Conservation (phyloP, 2,888 invertebrate species). For the Drosophila ezoana region DNA sequence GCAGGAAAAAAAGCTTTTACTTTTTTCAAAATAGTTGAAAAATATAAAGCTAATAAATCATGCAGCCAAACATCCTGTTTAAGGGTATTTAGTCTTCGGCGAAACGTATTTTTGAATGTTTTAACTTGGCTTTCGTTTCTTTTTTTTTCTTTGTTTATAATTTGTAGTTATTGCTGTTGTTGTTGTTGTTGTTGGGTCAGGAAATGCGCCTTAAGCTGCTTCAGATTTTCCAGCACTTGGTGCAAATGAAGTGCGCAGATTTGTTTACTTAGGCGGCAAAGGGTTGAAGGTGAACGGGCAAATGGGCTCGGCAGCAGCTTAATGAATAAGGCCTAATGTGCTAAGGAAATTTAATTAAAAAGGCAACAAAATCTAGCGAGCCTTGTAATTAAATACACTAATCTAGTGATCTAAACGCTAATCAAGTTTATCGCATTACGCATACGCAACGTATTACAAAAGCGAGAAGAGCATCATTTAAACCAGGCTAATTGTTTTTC, state of each 20-base stretch:
- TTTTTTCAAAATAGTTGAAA: too few species aligned
- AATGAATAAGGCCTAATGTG: constrained; percentile 51
- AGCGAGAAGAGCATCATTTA: background rate
- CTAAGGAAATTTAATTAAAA: constrained; percentile 53
- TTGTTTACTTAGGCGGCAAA: constrained; percentile 67
- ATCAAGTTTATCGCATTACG: constrained; percentile 26
- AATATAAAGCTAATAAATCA: too few species aligned
- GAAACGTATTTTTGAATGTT: background rate
- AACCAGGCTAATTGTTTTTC: background rate
- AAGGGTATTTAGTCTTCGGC: background rate
- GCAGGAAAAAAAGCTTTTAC: too few species aligned
- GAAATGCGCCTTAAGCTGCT: constrained; percentile 63
- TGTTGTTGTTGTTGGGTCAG: constrained; percentile 53
- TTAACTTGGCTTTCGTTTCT: constrained; percentile 10
- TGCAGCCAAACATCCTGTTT: too few species aligned
- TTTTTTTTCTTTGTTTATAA: constrained; percentile 5
- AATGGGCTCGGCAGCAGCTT: background rate
- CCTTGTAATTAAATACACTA: constrained; percentile 37
- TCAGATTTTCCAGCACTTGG: constrained; percentile 50
- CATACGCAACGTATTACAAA: constrained; percentile 33
- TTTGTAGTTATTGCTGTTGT: constrained; percentile 18
- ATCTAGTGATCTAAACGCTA: constrained; percentile 10
- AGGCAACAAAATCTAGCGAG: constrained; percentile 2
- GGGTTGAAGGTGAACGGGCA: constrained; percentile 38
- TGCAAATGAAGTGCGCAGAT: constrained; percentile 74